phyloP scores from a whole-genome alignment of 1,140 invertebrate species.

The Drosophila sp. region DNA sequence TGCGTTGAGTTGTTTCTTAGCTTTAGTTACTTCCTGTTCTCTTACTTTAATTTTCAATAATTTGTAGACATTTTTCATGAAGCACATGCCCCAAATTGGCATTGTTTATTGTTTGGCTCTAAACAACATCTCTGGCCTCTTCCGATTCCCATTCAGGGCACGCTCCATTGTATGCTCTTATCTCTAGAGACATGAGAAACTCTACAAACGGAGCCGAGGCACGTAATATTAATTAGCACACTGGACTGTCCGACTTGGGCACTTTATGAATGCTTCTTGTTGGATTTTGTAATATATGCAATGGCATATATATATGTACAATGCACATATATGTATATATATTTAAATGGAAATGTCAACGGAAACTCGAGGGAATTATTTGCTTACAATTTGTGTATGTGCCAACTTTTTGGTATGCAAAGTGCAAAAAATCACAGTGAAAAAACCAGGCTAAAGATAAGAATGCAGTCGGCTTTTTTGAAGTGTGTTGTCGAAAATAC shows the following conservation, averaged over 20 bases:
- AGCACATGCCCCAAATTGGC: conserved; percentile 56
- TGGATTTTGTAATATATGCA: conserved; percentile 29
- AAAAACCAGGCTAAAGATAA: conserved; percentile 19
- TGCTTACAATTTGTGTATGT: conserved; percentile 4
- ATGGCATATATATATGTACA: neutral
- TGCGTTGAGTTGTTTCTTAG: conserved; percentile 22
- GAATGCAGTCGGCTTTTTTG: conserved; percentile 27
- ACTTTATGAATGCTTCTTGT: conserved; percentile 23
- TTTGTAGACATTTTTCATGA: conserved; percentile 49
- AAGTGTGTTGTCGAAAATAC: conserved; percentile 20
- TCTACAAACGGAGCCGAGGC: conserved; percentile 39
- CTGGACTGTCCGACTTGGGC: conserved; percentile 27
- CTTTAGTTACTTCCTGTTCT: conserved; percentile 49
- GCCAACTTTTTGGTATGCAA: conserved; percentile 34
- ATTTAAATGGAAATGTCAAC: conserved; percentile 36
- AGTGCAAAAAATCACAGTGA: conserved; percentile 26
- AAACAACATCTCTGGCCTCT: conserved; percentile 46
- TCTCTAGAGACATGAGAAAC: conserved; percentile 50
- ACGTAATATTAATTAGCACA: conserved; percentile 79
- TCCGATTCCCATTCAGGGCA: conserved; percentile 66
- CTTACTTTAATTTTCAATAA: conserved; percentile 47
- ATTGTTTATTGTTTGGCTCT: conserved; percentile 44
- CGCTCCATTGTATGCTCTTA: conserved; percentile 57
- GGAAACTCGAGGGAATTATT: conserved; percentile 37
- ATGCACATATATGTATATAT: conserved; percentile 23